Evolutionary conservation across 2,113 vertebrate species (phyloP).

Genomic region (Amphiprion ocellaris): DNA sequence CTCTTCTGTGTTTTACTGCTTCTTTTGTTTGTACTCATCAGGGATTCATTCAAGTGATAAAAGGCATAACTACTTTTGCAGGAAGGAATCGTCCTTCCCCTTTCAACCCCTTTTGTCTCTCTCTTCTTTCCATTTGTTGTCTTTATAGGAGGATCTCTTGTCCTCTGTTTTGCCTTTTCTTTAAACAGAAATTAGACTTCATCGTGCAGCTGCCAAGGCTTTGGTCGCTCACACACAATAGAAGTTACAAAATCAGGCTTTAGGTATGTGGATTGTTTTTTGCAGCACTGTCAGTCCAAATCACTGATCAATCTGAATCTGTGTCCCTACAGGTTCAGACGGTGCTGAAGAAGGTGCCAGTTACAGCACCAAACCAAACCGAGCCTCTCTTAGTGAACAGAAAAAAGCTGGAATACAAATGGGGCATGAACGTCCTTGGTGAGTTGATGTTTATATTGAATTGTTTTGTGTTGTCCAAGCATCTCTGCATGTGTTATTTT

Average conservation of each 20-base stretch:
- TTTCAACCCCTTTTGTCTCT: constrained; percentile 28
- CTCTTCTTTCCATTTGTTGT: constrained; percentile 38
- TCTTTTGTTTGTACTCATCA: constrained; percentile 55
- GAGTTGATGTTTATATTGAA: constrained; percentile 35
- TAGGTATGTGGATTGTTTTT: background rate
- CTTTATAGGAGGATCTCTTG: constrained; percentile 29
- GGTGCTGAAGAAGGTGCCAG: constrained; percentile 80
- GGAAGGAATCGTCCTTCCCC: constrained; percentile 44
- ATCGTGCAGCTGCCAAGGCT: background rate
- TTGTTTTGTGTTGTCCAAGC: background rate
- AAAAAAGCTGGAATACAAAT: constrained; percentile 88
- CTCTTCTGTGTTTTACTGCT: constrained; percentile 31
- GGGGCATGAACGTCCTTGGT: constrained; percentile 91
- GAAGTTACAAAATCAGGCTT: background rate
- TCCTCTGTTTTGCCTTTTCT: constrained; percentile 24
- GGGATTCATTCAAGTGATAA: constrained; percentile 56
- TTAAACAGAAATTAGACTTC: constrained; percentile 23
- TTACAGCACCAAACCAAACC: constrained; percentile 68
- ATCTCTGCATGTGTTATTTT: background rate
- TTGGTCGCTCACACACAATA: background rate
- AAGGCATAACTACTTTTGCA: constrained; percentile 51
- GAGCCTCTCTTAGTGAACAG: constrained; percentile 76
- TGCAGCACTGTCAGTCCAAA: background rate
- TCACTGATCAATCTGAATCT: background rate
- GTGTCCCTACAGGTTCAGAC: constrained; percentile 84